phyloP scores from a whole-genome alignment of 2,888 invertebrate genomes.

The Drosophila pseudotalamancana region DNA sequence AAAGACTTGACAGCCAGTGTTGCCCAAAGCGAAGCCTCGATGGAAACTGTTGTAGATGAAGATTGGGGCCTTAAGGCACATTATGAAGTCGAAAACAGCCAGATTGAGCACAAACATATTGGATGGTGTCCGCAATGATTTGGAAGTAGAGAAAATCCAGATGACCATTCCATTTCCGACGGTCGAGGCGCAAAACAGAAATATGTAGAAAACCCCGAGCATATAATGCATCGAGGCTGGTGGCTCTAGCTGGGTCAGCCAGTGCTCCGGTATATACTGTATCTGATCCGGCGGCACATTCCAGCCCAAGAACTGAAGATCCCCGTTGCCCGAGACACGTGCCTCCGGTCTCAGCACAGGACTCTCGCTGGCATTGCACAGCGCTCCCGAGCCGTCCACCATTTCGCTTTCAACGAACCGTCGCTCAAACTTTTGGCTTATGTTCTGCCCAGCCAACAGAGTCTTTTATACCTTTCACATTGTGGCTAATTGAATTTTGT shows the following conservation, averaged over 20 bases:
- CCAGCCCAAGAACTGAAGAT: conserved; percentile 87
- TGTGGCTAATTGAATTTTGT: conserved; percentile 66
- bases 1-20: conserved; percentile 91
- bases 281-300: conserved; percentile 91
- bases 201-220: conserved; percentile 90
- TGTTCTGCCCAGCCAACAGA: neutral
- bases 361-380: conserved; percentile 71
- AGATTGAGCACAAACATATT: conserved; percentile 93
- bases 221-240: conserved; percentile 92
- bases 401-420: conserved; percentile 20
- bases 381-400: conserved; percentile 37
- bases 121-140: conserved; percentile 86
- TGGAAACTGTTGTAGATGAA: conserved; percentile 93
- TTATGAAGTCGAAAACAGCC: conserved; percentile 92
- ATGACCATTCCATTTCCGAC: conserved; percentile 93
- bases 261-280: conserved; percentile 91
- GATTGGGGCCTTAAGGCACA: conserved; percentile 94
- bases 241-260: conserved; percentile 91
- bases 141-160: conserved; percentile 85
- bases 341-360: conserved; percentile 71
- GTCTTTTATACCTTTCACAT: conserved; percentile 50
- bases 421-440: conserved; percentile 18
- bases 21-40: conserved; percentile 90
- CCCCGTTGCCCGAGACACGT: conserved; percentile 60
- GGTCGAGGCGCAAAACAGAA: conserved; percentile 89